Base-by-base conservation (phyloP, 92 coral and sea anemone species). In the Epizoanthus scotinus region DNA sequence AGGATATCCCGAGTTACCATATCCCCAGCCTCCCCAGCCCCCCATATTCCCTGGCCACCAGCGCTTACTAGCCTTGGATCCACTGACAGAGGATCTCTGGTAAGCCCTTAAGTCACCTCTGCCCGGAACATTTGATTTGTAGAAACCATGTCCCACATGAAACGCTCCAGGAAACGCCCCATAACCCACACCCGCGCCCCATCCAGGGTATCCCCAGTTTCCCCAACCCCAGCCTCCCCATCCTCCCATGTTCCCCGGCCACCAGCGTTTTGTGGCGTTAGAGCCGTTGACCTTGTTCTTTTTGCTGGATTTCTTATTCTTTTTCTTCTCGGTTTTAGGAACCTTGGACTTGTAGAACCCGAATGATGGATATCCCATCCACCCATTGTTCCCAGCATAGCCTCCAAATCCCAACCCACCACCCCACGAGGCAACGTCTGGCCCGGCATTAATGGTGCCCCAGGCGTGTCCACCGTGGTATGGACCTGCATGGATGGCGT, bases 1-100 rank as follows among this genome's bases (percentile, higher is more conserved):
- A 1, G 90, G 94, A 42, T 89, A 91, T 2, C 98, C 98, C 47
- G 73, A 67, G 59, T 91, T 89, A n/a, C 94, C 96, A 40, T 67
- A 71, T 8, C 97, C 98, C 94, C 96, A 87, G 0, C 94, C 94
- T 40, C 97, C 98, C 93, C 97, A 88, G 19, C 98, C 98, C 14
- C 93, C 95, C 79, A 90, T 86, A 36, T 91, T 89, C 24, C 98
- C 97, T 15, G 97, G 94, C 97, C 97, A 92, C 97, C 97, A 92
- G 36, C 36, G 49, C 0, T 42, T 42, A 42, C 49, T 42, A 8
- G 49, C 49, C 49, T 42, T 5, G 49, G 49, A 42, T 8, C 49
- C 49, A 42, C 49, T 42, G 49, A 42, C 49, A 42, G 49, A 42
- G 49, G 49, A 42, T 42, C 49, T 42, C 49, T 42, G 49, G 49